Base-by-base conservation (phyloP, 2,797 vertebrate genomes). In the Perodicticus potto region DNA sequence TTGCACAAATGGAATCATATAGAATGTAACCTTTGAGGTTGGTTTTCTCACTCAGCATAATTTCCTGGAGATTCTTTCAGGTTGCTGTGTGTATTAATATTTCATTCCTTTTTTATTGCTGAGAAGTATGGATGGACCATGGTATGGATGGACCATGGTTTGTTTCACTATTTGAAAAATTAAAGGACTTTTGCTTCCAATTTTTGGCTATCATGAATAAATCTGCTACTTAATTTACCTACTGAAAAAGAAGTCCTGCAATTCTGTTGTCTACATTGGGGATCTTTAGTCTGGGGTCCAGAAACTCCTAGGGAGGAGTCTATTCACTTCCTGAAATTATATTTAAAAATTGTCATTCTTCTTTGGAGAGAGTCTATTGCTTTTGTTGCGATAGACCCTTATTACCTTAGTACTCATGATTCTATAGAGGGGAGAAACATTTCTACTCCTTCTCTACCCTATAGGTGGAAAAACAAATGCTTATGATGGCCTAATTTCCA, bases 301-400 rank as follows among this genome's bases (percentile, higher is more conserved):
- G 53, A 40, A 81, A 49, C 27, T 86, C 69, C 25, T 81, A 72
- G 37, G 25, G 53, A 74, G 25, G 59, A 70, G 23, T 97, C 69
- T 25, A 67, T 63, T 84, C n/a, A 69, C 4, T 89, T 89, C 69
- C 78, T 77, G 61, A 87, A 87, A 76, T 94, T 95, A 70, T 88
- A 67, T 77, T 93, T 85, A 80, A 81, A 59, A 65, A 63, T 69
- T 86, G 61, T 49, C 20, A 90, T 83, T 89, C 93, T 93, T 74
- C 59, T 72, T 76, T 70, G 49, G 83, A 86, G 27, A 45, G 40
- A 11, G 23, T 45, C n/a, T 34, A 77, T 61, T 87, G 76, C 7
- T 82, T 91, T 82, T 83, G 83, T 40, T 94, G 29, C 67, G n/a
- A 85, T 37, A 67, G 22, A 81, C 40, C 49, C 49, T 86, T 63